A percentile compares a stretch with the other conserved stretches of the same genome.
phyloP scores from a whole-genome alignment of 2,797 vertebrate genomes.

The Hydrocynus forskahlii region DNA sequence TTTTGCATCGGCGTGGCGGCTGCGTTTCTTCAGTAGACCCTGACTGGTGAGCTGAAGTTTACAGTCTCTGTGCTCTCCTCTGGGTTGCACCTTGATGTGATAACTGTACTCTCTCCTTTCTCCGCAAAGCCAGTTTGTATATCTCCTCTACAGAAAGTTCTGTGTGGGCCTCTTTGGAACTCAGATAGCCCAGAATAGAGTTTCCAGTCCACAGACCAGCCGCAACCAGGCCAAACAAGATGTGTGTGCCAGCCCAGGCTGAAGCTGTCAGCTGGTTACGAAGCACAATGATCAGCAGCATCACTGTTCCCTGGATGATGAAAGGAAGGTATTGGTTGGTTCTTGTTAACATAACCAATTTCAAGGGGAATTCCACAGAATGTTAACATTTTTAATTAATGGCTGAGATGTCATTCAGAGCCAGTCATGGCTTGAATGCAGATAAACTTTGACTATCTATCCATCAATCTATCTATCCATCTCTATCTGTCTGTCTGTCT shows the following conservation, averaged over 20 bases:
- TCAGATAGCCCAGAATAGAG: slow-evolving; percentile 36
- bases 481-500: too few relatives aligned
- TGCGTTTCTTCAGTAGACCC: not conserved
- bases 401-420: too few relatives aligned
- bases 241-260: slow-evolving; percentile 7
- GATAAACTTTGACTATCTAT: too few relatives aligned
- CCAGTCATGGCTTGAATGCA: too few relatives aligned
- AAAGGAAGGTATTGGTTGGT: slow-evolving; percentile 1
- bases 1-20: not conserved
- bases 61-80: not conserved
- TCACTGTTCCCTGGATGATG: slow-evolving; percentile 36
- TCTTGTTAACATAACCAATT: not conserved
- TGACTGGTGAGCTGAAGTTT: not conserved
- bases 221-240: slow-evolving; percentile 32
- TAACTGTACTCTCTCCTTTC: not conserved
- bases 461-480: too few relatives aligned
- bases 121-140: slow-evolving; percentile 21
- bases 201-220: slow-evolving; percentile 49
- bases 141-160: slow-evolving; percentile 20
- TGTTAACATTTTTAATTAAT: too few relatives aligned
- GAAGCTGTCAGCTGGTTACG: slow-evolving; percentile 34
- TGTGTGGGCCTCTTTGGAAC: slow-evolving; percentile 11
- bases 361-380: too few relatives aligned
- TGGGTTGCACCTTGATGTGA: not conserved
- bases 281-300: slow-evolving; percentile 39